These are phyloP conservation scores for Numida meleagris DNA, from an alignment of 2,113 vertebrate genomes.

Conservation along the genomic window DNA sequence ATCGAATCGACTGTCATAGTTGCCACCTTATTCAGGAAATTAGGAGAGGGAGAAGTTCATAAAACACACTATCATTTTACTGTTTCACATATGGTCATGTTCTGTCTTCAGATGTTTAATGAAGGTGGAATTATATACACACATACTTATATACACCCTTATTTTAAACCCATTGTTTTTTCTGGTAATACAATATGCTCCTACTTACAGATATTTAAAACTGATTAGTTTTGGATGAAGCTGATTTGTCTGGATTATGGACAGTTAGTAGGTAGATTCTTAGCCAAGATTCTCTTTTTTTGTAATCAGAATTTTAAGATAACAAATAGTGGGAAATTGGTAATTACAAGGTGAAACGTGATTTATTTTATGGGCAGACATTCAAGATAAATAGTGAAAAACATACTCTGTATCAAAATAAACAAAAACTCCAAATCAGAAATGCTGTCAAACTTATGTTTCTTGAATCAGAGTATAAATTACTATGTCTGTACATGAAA, in stretches of 20 bases:
- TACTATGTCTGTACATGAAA: neutral
- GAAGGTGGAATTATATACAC: constrained; percentile 21
- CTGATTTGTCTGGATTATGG: neutral
- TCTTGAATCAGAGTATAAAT: neutral
- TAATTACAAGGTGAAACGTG: neutral
- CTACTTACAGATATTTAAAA: neutral
- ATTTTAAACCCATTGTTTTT: neutral
- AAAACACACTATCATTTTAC: neutral
- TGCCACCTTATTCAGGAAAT: constrained; percentile 88
- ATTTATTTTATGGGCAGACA: neutral
- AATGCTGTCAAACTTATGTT: neutral
- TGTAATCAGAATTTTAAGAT: neutral
- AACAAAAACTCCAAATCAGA: neutral
- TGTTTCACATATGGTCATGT: constrained; percentile 3
- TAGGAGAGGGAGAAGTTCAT: constrained; percentile 65
- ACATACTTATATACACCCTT: neutral
- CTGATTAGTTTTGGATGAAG: neutral
- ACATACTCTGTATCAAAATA: neutral
- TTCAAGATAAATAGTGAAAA: neutral
- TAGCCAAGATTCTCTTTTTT: neutral
- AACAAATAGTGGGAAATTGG: neutral
- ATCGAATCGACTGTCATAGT: constrained; percentile 96
- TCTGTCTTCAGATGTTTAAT: constrained; percentile 36
- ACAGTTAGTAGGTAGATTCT: neutral
- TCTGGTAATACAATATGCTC: neutral